phyloP scores from a whole-genome alignment of 2,113 vertebrate species.

The Ceratotherium simum region DNA sequence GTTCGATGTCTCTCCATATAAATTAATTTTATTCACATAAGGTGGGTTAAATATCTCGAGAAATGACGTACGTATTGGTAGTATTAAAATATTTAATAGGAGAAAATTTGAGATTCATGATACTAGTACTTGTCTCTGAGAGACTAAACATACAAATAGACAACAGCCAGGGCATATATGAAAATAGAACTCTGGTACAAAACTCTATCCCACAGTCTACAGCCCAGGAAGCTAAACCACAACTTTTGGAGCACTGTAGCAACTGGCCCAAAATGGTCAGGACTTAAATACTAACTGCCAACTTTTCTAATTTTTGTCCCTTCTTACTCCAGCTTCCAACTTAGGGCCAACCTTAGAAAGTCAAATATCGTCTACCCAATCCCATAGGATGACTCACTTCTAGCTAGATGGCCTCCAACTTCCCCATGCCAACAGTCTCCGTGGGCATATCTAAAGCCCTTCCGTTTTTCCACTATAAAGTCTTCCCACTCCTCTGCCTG shows the following conservation, averaged over 20 bases:
- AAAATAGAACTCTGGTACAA: background rate
- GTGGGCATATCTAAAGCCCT: background rate
- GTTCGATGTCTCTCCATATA: background rate
- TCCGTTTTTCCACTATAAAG: background rate
- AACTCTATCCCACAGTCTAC: background rate
- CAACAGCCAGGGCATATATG: background rate
- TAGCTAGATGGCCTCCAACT: background rate
- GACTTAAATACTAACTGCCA: background rate
- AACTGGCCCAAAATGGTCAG: background rate
- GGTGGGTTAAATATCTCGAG: background rate
- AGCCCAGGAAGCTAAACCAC: background rate
- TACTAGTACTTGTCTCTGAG: background rate
- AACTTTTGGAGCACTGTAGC: background rate
- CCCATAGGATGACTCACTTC: background rate
- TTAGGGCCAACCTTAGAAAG: background rate
- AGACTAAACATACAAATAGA: background rate
- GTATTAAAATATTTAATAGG: background rate
- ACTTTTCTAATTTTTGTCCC: background rate
- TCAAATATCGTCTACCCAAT: background rate
- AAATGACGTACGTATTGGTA: background rate
- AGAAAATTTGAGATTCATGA: background rate
- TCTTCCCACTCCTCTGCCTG: background rate
- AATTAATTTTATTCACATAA: background rate
- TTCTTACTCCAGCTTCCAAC: background rate
- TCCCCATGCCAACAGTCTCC: background rate